phyloP scores from a whole-genome alignment of 1,140 invertebrate species.

The Wasmannia auropunctata region DNA sequence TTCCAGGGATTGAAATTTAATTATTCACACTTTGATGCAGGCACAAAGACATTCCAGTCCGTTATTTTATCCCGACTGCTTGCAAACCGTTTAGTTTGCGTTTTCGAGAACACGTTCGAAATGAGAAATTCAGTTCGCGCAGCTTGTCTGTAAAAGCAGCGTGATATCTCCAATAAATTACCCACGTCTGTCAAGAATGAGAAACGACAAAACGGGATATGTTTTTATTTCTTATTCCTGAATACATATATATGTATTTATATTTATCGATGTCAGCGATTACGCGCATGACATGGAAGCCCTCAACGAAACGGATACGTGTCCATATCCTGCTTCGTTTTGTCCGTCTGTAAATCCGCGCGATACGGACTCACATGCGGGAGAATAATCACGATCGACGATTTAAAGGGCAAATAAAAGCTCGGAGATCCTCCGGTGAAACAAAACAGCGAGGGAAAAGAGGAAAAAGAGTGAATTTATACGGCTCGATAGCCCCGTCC shows the following conservation, averaged over 20 bases:
- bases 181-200: neutral
- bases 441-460: constrained; percentile 10
- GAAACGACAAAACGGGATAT: neutral
- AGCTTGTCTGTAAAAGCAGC: neutral
- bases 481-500: neutral
- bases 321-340: constrained; percentile 19
- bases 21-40: neutral
- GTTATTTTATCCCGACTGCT: neutral
- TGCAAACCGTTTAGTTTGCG: neutral
- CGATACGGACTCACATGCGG: neutral
- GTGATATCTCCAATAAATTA: neutral
- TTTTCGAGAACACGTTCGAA: neutral
- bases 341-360: constrained; percentile 7
- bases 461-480: constrained; percentile 34
- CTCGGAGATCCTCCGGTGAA: neutral
- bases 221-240: neutral
- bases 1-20: neutral
- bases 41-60: neutral
- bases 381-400: constrained; percentile 38
- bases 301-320: neutral
- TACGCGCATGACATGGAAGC: neutral
- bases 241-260: neutral
- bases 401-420: constrained; percentile 51
- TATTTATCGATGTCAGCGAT: neutral
- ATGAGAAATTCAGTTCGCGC: neutral